Evolutionary conservation across 2,888 invertebrate genomes (phyloP).

Genomic region (Temnothorax unifasciatus): DNA sequence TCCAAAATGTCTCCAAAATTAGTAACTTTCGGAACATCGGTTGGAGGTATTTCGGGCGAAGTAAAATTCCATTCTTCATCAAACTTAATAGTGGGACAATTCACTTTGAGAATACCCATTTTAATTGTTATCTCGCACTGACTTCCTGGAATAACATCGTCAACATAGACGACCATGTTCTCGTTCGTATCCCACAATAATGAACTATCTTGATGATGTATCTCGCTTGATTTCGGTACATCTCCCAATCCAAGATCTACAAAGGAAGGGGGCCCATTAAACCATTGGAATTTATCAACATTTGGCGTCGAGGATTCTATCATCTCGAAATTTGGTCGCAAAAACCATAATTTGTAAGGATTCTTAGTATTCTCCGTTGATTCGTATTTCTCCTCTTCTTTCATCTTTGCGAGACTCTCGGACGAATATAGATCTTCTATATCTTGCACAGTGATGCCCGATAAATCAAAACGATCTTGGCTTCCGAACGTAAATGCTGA

Average conservation of each 20-base stretch:
- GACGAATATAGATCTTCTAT: not conserved
- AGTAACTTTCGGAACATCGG: not conserved
- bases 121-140: not conserved
- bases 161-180: not conserved
- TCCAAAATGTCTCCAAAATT: not conserved
- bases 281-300: constrained; percentile 3
- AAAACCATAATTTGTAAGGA: not conserved
- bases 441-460: not conserved
- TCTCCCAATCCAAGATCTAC: not conserved
- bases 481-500: not conserved
- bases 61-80: not conserved
- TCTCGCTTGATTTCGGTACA: not conserved
- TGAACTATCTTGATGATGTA: not conserved
- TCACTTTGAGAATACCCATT: not conserved
- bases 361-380: not conserved
- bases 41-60: not conserved
- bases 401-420: not conserved
- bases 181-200: not conserved
- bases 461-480: not conserved
- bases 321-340: not conserved
- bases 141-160: constrained; percentile 5
- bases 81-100: not conserved
- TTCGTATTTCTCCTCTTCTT: not conserved
- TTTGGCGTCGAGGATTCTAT: not conserved
- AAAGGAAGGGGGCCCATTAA: not conserved